Evolutionary conservation across 2,888 invertebrate genomes (phyloP).

Genomic region (Physocephala rufipes): DNA sequence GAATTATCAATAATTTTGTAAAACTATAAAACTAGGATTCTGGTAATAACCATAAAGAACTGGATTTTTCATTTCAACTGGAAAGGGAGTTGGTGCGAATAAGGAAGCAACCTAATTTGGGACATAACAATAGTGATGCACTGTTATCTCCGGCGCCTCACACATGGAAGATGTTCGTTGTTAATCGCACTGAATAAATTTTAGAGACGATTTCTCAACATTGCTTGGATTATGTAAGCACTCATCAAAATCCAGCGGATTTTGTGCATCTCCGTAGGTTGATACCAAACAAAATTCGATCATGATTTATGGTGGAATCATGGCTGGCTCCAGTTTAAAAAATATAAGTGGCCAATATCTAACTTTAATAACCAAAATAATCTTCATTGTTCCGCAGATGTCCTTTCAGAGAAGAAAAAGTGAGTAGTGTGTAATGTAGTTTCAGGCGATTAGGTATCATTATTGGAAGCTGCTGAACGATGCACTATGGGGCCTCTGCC

Average conservation of each 20-base stretch:
- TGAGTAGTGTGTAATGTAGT: not conserved
- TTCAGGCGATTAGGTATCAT: not conserved
- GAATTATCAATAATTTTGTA: too few relatives aligned
- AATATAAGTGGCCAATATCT: not conserved
- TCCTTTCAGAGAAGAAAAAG: not conserved
- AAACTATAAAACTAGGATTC: too few relatives aligned
- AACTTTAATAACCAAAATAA: slow-evolving; percentile 1
- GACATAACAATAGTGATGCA: too few relatives aligned
- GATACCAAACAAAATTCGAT: not conserved
- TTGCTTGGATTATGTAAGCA: not conserved
- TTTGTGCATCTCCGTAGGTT: not conserved
- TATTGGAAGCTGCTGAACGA: not conserved
- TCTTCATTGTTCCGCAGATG: not conserved
- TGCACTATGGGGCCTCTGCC: too few relatives aligned
- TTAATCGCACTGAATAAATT: not conserved
- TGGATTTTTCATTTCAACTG: too few relatives aligned
- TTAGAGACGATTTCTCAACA: not conserved
- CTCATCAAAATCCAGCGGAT: not conserved
- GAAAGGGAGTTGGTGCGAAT: too few relatives aligned
- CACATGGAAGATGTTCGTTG: too few relatives aligned
- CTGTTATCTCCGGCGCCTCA: too few relatives aligned
- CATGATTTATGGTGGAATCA: not conserved
- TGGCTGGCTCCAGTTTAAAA: too few relatives aligned
- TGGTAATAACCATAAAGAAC: too few relatives aligned
- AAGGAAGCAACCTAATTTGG: too few relatives aligned